Conservation (phyloP, 2,113 vertebrate species). For the Etia nguti region DNA sequence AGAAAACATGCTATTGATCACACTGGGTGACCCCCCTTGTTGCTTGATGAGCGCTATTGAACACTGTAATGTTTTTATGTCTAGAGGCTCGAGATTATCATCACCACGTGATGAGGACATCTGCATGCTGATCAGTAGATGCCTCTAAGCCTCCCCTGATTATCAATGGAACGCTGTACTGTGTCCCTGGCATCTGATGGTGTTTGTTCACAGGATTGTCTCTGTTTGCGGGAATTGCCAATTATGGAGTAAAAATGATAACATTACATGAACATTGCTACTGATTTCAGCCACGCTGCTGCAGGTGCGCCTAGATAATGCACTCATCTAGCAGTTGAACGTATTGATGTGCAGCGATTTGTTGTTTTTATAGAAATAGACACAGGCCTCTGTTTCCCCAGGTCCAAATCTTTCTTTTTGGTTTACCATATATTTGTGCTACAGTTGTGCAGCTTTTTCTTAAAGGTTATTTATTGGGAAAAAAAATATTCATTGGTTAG, state of each 20-base stretch:
- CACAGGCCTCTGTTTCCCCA: background rate
- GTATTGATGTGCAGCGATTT: background rate
- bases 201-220: slow-evolving; percentile 29
- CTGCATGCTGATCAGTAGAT: slow-evolving; percentile 15
- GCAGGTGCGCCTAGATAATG: background rate
- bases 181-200: background rate
- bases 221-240: slow-evolving; percentile 24
- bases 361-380: background rate
- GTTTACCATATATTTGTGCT: background rate
- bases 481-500: background rate
- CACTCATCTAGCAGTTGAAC: background rate
- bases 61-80: background rate
- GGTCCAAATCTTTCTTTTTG: background rate
- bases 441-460: background rate
- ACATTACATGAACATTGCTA: background rate
- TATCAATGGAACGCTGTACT: slow-evolving; percentile 1
- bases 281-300: background rate
- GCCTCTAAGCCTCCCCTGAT: slow-evolving; percentile 54
- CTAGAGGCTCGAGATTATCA: background rate
- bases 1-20: background rate
- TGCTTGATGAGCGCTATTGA: background rate
- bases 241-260: slow-evolving; percentile 27
- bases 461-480: background rate
- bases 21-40: background rate
- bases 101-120: slow-evolving; percentile 18